These are phyloP conservation scores for Sinocyclocheilus anshuiensis DNA, from an alignment of 2,113 vertebrate genomes.

Conservation along the genomic window DNA sequence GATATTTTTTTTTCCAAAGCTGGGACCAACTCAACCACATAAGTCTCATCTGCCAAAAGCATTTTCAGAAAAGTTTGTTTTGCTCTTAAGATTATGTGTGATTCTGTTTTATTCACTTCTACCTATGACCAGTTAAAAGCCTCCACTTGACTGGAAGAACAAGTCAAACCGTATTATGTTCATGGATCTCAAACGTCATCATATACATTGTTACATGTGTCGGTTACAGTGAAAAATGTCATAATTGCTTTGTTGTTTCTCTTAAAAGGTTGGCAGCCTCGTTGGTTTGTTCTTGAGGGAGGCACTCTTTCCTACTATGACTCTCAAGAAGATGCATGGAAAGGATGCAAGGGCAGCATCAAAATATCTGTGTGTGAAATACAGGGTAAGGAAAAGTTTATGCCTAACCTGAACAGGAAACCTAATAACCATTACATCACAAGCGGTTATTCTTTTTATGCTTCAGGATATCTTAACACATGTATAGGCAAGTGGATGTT, in stretches of 20 bases:
- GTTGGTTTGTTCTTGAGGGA: conserved; percentile 96
- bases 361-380: conserved; percentile 99
- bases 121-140: not conserved
- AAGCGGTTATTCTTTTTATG: not conserved
- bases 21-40: not conserved
- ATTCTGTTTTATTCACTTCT: not conserved
- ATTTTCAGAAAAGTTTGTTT: not conserved
- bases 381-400: conserved; percentile 80
- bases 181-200: not conserved
- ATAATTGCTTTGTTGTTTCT: conserved; percentile 27
- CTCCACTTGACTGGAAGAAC: not conserved
- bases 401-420: not conserved
- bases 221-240: not conserved
- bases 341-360: conserved; percentile 98
- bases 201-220: not conserved
- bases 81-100: not conserved
- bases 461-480: not conserved
- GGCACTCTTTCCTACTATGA: conserved; percentile 96
- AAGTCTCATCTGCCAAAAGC: not conserved
- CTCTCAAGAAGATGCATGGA: conserved; percentile 96
- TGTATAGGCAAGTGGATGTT: not conserved
- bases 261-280: conserved; percentile 92
- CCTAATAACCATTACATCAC: conserved; percentile 3
- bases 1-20: not conserved
- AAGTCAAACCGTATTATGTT: not conserved